phyloP scores from a whole-genome alignment of 2,888 invertebrate species.

The Drosophila greeni region DNA sequence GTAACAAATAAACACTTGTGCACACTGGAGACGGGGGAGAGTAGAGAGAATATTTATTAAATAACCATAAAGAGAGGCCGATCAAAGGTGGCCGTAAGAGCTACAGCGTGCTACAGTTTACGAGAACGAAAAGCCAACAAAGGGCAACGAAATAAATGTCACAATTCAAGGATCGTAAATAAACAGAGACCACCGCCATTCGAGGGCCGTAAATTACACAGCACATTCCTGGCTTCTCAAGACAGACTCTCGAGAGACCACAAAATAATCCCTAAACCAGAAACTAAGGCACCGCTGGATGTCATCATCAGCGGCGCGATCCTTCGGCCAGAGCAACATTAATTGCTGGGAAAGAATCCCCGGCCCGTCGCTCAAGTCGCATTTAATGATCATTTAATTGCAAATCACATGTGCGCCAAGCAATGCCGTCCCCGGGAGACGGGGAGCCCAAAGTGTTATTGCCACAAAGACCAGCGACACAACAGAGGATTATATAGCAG shows the following conservation, averaged over 20 bases:
- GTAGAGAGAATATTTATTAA: constrained; percentile 53
- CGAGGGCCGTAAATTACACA: constrained; percentile 59
- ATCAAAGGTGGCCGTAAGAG: constrained; percentile 28
- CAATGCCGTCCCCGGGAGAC: constrained; percentile 42
- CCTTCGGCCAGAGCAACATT: constrained; percentile 44
- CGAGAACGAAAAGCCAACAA: constrained; percentile 1
- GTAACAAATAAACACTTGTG: constrained; percentile 74
- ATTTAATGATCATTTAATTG: constrained; percentile 74
- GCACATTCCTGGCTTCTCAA: constrained; percentile 50
- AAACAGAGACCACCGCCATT: constrained; percentile 52
- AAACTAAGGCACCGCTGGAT: constrained; percentile 46
- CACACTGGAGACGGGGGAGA: constrained; percentile 44
- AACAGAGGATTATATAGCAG: no score
- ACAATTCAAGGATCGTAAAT: constrained; percentile 63
- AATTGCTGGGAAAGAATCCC: constrained; percentile 63
- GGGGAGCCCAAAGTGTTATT: constrained; percentile 56
- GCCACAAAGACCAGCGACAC: no score
- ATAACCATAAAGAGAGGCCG: constrained; percentile 47
- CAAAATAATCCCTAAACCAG: constrained; percentile 4
- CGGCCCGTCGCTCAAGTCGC: constrained; percentile 59
- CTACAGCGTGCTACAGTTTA: constrained; percentile 49
- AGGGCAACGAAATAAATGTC: constrained; percentile 61
- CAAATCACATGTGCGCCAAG: constrained; percentile 62
- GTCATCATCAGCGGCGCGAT: constrained; percentile 62
- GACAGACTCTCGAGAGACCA: background rate